These are phyloP conservation scores for Diabrotica balteata DNA, from an alignment of 2,888 invertebrate species.

Conservation along the genomic window DNA sequence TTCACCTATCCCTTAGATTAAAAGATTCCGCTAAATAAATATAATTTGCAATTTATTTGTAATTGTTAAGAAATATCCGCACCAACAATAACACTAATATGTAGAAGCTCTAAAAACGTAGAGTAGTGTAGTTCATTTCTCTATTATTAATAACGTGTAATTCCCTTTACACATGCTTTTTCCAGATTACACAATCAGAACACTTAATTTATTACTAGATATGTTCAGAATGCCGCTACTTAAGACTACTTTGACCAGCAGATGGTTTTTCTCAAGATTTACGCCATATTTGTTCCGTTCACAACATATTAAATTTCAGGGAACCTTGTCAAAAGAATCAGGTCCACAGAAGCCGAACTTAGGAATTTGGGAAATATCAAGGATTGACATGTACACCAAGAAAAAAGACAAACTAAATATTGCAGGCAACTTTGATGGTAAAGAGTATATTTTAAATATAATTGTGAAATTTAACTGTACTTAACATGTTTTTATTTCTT, in stretches of 20 bases:
- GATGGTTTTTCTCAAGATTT: constrained; percentile 13
- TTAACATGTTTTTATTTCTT: too few species aligned
- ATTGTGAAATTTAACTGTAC: background rate
- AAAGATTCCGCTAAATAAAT: too few species aligned
- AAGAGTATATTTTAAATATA: too few species aligned
- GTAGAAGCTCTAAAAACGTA: too few species aligned
- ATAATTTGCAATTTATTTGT: too few species aligned
- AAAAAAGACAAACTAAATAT: background rate
- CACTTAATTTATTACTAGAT: background rate
- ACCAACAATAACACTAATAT: too few species aligned
- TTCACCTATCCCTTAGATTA: too few species aligned
- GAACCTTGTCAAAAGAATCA: constrained; percentile 1
- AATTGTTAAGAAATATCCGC: too few species aligned
- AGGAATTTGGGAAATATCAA: too few species aligned
- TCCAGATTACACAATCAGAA: background rate
- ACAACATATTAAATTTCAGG: constrained; percentile 14
- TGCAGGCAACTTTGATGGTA: background rate
- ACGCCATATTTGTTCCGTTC: background rate
- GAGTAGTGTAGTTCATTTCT: too few species aligned
- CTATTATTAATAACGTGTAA: too few species aligned
- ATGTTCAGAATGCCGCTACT: background rate
- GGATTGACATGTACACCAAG: background rate
- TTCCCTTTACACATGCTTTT: background rate
- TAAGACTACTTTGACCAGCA: constrained; percentile 14
- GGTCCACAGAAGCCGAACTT: too few species aligned